Percentiles rank a stretch among this genome's conserved stretches.
These are phyloP conservation scores for Tachina grossa DNA, from an alignment of 2,888 invertebrate species.

Conservation along the genomic window DNA sequence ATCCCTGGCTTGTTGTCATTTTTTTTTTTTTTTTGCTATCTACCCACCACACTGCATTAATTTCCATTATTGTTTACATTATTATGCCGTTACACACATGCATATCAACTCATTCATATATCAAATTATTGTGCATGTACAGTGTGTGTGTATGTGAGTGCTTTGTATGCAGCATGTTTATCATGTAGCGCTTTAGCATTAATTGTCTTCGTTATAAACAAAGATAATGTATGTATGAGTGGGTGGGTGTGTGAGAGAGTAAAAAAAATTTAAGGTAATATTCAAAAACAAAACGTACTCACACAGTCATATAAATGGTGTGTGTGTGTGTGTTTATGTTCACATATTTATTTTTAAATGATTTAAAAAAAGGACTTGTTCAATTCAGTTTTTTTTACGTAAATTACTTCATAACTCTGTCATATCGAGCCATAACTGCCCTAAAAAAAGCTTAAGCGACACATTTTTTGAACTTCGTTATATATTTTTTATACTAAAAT, in stretches of 20 bases:
- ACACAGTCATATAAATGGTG: not conserved
- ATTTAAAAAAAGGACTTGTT: too few relatives aligned
- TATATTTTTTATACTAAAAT: too few relatives aligned
- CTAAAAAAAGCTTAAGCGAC: too few relatives aligned
- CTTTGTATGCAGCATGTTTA: not conserved
- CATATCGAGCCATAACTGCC: too few relatives aligned
- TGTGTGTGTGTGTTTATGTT: not conserved
- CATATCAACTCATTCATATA: too few relatives aligned
- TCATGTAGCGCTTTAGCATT: not conserved
- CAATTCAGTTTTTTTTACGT: too few relatives aligned
- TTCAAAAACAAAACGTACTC: not conserved
- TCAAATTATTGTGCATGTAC: too few relatives aligned
- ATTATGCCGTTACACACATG: not conserved
- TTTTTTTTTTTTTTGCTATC: too few relatives aligned
- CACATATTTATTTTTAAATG: not conserved
- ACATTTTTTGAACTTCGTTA: too few relatives aligned
- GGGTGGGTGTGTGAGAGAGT: not conserved
- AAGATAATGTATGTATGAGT: not conserved
- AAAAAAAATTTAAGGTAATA: not conserved
- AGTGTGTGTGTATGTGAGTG: too few relatives aligned
- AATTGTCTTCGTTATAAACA: constrained; percentile 15
- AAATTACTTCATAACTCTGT: too few relatives aligned
- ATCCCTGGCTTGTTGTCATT: too few relatives aligned
- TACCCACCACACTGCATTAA: not conserved
- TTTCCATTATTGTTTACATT: constrained; percentile 7